Percentiles rank a stretch among this genome's conserved stretches.
These are phyloP conservation scores for Anagrus nilaparvatae DNA, from an alignment of 1,140 invertebrate species.

Conservation along the genomic window DNA sequence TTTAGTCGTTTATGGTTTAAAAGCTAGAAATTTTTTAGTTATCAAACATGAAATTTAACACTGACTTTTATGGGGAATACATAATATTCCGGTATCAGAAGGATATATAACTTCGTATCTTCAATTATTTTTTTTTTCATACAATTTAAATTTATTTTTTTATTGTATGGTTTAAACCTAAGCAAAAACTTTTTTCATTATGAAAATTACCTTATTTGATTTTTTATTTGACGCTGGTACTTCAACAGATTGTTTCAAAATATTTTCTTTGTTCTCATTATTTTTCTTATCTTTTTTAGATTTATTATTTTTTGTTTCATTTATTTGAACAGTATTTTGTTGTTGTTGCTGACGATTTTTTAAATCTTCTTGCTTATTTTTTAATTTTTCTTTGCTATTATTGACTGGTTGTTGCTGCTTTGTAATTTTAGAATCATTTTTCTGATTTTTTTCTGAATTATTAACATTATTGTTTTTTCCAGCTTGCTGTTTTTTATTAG, in stretches of 20 bases:
- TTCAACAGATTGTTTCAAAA: conserved; percentile 19
- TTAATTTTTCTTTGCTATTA: conserved; percentile 27
- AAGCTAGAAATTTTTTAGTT: no score
- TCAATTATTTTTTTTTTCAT: no score
- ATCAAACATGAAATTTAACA: no score
- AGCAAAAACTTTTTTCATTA: no score
- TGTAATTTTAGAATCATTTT: conserved; percentile 13
- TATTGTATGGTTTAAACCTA: no score
- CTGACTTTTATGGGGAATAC: no score
- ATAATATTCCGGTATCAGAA: no score
- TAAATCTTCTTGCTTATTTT: conserved; percentile 23
- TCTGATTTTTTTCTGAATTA: conserved; percentile 16
- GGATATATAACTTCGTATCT: no score
- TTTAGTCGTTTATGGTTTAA: no score
- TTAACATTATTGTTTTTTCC: conserved; percentile 22
- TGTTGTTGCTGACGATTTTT: conserved; percentile 21
- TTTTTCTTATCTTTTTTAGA: conserved; percentile 36
- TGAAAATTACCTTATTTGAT: conserved; percentile 7
- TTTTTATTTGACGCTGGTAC: conserved; percentile 21
- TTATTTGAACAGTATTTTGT: conserved; percentile 9
- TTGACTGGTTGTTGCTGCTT: conserved; percentile 21
- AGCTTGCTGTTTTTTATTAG: conserved; percentile 23
- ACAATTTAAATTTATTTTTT: no score
- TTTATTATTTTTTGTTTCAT: conserved; percentile 25
- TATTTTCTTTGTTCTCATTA: conserved; percentile 35